These are phyloP conservation scores for Procambarus clarkii DNA, from an alignment of 1,140 invertebrate genomes.

Conservation along the genomic window DNA sequence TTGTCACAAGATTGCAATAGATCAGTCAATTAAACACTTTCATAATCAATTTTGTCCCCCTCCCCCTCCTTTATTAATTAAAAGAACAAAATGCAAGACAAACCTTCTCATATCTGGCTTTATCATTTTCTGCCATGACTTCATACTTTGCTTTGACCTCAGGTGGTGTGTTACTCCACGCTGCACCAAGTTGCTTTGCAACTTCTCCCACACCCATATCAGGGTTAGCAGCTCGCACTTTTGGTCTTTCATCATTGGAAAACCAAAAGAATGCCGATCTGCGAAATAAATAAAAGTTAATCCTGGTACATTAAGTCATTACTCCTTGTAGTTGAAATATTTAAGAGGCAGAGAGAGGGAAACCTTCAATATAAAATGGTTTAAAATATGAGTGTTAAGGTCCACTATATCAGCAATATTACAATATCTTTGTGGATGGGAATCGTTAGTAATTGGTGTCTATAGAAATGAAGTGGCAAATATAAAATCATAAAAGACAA, in stretches of 20 bases:
- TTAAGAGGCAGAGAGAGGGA: too few species aligned
- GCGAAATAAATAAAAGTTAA: background rate
- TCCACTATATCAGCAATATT: too few species aligned
- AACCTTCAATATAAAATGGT: too few species aligned
- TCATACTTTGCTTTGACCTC: conserved; percentile 93
- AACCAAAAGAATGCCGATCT: conserved; percentile 99
- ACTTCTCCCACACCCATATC: conserved; percentile 97
- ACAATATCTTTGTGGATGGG: too few species aligned
- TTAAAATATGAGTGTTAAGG: too few species aligned
- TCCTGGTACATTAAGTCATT: too few species aligned
- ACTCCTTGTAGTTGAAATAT: too few species aligned
- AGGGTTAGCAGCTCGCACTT: conserved; percentile 95
- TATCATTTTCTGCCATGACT: conserved; percentile 93
- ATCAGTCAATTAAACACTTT: background rate
- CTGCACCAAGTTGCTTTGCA: conserved; percentile 96
- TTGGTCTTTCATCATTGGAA: conserved; percentile 96
- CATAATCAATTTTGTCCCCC: background rate
- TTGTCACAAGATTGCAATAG: too few species aligned
- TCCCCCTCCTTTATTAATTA: background rate
- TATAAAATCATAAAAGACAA: too few species aligned
- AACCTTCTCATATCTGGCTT: conserved; percentile 89
- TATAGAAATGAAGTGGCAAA: too few species aligned
- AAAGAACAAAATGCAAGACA: background rate
- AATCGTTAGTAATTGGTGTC: too few species aligned
- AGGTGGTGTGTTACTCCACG: conserved; percentile 92